Percentiles rank a stretch among this genome's conserved stretches.
These are phyloP conservation scores for Tipula confusa DNA, from an alignment of 2,888 invertebrate species.

Conservation along the genomic window DNA sequence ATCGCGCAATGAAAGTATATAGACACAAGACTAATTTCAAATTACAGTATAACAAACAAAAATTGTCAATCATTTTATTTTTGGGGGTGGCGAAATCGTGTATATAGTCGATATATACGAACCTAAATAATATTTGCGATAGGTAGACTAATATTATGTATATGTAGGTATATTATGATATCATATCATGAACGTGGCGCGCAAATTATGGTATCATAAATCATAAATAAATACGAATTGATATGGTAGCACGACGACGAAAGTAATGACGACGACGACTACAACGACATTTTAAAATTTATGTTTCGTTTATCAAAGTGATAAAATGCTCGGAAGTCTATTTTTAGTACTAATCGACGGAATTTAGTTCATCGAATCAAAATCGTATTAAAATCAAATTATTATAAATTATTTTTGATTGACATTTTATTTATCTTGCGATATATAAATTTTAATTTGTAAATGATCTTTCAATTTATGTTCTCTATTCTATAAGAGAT, in stretches of 20 bases:
- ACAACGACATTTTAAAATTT: background rate
- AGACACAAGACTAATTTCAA: background rate
- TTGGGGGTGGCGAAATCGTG: background rate
- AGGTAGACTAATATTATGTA: background rate
- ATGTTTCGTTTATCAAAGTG: background rate
- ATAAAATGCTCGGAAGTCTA: background rate
- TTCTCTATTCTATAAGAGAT: background rate
- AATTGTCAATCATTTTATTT: background rate
- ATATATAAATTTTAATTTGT: no score
- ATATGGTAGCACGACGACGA: no score
- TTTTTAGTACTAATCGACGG: background rate
- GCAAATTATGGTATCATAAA: no score
- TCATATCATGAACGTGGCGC: background rate
- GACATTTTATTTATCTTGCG: background rate
- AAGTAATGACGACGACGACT: no score
- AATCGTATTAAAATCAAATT: background rate
- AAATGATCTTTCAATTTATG: background rate
- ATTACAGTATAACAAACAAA: background rate
- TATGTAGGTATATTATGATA: background rate
- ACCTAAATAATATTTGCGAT: background rate
- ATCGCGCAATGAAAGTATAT: background rate
- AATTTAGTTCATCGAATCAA: background rate
- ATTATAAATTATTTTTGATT: background rate
- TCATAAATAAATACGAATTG: background rate
- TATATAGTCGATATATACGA: background rate